phyloP scores from a whole-genome alignment of 2,797 vertebrate genomes.

The Denticeps clupeoides region DNA sequence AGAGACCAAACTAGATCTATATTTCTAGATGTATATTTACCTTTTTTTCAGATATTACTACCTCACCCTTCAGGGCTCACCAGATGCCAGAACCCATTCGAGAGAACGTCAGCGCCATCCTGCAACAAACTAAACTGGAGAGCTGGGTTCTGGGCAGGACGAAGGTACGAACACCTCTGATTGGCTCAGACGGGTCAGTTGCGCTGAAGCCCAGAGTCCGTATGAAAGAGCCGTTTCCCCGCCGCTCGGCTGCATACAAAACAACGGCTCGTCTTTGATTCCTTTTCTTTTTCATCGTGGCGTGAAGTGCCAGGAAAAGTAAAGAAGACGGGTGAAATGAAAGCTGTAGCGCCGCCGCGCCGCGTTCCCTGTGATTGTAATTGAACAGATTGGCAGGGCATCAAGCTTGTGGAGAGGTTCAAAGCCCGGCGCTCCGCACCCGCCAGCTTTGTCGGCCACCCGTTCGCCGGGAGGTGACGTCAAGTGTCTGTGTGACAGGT shows the following conservation, averaged over 20 bases:
- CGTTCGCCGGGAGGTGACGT: too few species aligned
- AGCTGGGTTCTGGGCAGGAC: conserved; percentile 83
- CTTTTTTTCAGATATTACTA: conserved; percentile 79
- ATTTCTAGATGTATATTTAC: too few species aligned
- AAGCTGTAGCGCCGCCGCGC: background rate
- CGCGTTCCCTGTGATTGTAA: conserved; percentile 31
- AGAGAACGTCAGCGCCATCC: conserved; percentile 75
- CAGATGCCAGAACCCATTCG: conserved; percentile 72
- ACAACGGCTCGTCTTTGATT: conserved; percentile 26
- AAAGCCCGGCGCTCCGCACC: conserved; percentile 7
- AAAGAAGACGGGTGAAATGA: background rate
- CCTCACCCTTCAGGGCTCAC: conserved; percentile 87
- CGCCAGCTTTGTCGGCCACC: background rate
- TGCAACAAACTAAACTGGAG: conserved; percentile 78
- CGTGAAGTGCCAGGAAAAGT: background rate
- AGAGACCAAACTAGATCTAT: too few species aligned
- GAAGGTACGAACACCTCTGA: conserved; percentile 62
- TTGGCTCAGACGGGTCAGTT: too few species aligned
- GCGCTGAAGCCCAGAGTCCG: too few species aligned
- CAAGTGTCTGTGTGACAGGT: conserved; percentile 58
- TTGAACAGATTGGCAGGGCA: conserved; percentile 30
- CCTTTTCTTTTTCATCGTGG: too few species aligned
- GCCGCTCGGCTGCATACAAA: conserved; percentile 22
- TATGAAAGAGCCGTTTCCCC: conserved; percentile 8
- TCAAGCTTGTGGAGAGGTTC: too few species aligned